Evolutionary conservation across 2,113 vertebrate genomes (phyloP).

Genomic region (Archocentrus centrarchus): DNA sequence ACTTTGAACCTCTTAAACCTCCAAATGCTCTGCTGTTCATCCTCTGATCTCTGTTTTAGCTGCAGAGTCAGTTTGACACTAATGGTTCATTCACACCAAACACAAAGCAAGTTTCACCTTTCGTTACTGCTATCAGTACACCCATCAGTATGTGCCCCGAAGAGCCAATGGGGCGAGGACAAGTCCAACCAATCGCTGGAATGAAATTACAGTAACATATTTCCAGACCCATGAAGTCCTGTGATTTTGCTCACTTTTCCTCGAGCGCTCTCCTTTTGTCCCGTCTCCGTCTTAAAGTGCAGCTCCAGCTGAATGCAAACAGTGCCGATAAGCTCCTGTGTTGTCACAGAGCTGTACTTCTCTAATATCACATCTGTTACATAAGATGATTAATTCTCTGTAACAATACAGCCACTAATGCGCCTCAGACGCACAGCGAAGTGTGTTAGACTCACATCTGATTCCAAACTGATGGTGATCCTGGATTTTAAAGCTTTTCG

Average conservation of each 20-base stretch:
- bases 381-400: neutral
- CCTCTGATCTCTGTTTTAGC: neutral
- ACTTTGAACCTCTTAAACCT: neutral
- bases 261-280: no score
- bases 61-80: no score
- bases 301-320: no score
- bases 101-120: neutral
- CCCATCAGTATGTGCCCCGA: neutral
- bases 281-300: no score
- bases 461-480: no score
- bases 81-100: neutral
- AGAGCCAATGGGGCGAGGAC: neutral
- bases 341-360: neutral
- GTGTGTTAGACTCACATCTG: no score
- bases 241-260: no score
- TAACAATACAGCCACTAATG: neutral
- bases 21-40: neutral
- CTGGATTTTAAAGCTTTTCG: neutral
- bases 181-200: neutral
- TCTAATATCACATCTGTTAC: neutral
- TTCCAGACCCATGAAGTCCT: no score
- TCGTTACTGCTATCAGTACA: neutral
- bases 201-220: no score
- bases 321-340: no score
- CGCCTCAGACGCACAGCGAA: neutral